phyloP scores from a whole-genome alignment of 2,113 vertebrate species.

The Nerophis ophidion region DNA sequence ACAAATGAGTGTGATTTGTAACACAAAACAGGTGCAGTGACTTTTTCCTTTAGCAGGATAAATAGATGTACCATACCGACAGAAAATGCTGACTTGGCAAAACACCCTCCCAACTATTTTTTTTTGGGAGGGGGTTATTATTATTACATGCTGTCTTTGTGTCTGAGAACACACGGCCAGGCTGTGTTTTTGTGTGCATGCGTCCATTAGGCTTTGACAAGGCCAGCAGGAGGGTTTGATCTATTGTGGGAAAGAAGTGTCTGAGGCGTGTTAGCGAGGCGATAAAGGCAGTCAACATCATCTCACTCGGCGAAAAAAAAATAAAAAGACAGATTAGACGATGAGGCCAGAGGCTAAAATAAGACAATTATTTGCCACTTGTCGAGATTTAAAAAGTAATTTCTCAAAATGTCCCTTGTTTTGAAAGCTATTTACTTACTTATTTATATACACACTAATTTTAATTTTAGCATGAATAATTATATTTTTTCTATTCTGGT shows the following conservation, averaged over 20 bases:
- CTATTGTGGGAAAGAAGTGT: constrained; percentile 36
- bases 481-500: too few species aligned
- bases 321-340: constrained; percentile 8
- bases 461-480: too few species aligned
- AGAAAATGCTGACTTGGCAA: constrained; percentile 16
- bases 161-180: constrained; percentile 13
- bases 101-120: constrained; percentile 51
- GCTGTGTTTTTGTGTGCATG: not conserved
- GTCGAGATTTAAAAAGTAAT: too few species aligned
- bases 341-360: constrained; percentile 35
- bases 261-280: constrained; percentile 12
- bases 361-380: not conserved
- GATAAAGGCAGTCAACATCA: constrained; percentile 33
- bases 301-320: constrained; percentile 33
- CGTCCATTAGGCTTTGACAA: constrained; percentile 40
- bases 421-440: too few species aligned
- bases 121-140: constrained; percentile 28
- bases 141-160: constrained; percentile 33
- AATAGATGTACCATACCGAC: not conserved
- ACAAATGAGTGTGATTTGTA: too few species aligned
- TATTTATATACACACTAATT: too few species aligned
- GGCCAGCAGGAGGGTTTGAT: constrained; percentile 40
- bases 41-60: not conserved
- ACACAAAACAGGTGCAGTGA: constrained; percentile 6
- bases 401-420: too few species aligned